phyloP scores from a whole-genome alignment of 2,888 invertebrate genomes.

The Drosophila siamana region DNA sequence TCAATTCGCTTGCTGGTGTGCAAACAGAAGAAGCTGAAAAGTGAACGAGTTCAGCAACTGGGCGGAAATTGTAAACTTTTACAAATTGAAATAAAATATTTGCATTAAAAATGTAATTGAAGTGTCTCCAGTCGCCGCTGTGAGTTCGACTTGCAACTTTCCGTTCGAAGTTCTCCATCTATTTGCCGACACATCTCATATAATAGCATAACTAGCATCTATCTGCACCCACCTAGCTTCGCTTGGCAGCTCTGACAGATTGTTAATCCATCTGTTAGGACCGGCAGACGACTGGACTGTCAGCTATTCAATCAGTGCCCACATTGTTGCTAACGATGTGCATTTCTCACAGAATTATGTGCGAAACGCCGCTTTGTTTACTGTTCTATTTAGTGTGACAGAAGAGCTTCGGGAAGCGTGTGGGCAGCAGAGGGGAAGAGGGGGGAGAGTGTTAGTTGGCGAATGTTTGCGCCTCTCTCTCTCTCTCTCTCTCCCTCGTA shows the following conservation, averaged over 20 bases:
- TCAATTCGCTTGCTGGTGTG: constrained; percentile 37
- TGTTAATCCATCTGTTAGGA: constrained; percentile 27
- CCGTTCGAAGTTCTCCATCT: background rate
- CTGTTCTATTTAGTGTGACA: constrained; percentile 36
- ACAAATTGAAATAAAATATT: constrained; percentile 74
- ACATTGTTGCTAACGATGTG: constrained; percentile 49
- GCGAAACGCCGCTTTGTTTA: constrained; percentile 44
- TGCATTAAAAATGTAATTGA: constrained; percentile 66
- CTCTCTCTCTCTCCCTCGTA: too few relatives aligned
- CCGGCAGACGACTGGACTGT: constrained; percentile 16
- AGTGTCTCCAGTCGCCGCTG: constrained; percentile 37
- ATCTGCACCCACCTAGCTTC: too few relatives aligned
- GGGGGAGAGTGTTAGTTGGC: constrained; percentile 14
- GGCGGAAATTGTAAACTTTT: constrained; percentile 63
- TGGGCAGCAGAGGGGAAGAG: too few relatives aligned
- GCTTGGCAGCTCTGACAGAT: background rate
- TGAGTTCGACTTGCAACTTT: background rate
- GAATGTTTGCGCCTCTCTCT: constrained; percentile 20
- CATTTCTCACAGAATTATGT: constrained; percentile 42
- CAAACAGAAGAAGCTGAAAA: constrained; percentile 56
- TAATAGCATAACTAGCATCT: background rate
- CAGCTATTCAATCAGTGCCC: constrained; percentile 46
- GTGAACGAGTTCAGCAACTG: constrained; percentile 57
- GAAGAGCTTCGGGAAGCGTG: background rate
- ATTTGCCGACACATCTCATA: background rate